Percentiles rank a stretch among this genome's conserved stretches.
Conservation (phyloP, 2,113 vertebrate genomes). For the Phalacrocorax aristotelis region DNA sequence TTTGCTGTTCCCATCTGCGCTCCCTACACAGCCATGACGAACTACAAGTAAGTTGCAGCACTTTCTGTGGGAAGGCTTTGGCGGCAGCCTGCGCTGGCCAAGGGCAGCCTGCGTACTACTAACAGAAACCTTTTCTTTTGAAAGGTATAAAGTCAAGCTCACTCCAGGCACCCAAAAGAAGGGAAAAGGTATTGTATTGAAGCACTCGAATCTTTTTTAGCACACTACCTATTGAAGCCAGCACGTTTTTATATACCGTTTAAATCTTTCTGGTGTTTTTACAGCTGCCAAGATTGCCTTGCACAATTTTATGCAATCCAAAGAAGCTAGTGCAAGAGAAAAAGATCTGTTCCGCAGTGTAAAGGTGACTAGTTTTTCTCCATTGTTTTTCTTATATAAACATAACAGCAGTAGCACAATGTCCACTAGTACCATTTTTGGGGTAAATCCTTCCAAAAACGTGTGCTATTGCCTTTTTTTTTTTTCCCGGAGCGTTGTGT, state of each 20-base stretch:
- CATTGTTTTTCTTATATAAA: rapidly evolving
- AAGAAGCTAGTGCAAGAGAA: conserved; percentile 84
- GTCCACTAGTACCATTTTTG: rapidly evolving
- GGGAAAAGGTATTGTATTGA: conserved; percentile 86
- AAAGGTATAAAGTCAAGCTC: conserved; percentile 93
- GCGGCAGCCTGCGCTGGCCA: rapidly evolving
- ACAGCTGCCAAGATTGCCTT: conserved; percentile 93
- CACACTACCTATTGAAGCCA: neutral
- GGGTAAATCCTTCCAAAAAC: neutral
- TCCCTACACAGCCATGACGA: conserved; percentile 89
- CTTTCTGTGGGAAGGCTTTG: neutral
- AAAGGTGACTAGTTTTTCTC: conserved; percentile 75
- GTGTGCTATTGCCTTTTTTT: neutral
- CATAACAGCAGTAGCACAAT: rapidly evolving
- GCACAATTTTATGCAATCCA: conserved; percentile 92
- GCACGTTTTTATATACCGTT: rapidly evolving
- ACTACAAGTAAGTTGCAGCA: conserved; percentile 83
- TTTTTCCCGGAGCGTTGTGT: neutral
- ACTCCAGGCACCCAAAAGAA: conserved; percentile 97
- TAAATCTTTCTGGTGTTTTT: neutral
- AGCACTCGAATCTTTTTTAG: rapidly evolving
- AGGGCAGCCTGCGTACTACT: rapidly evolving
- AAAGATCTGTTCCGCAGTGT: conserved; percentile 95
- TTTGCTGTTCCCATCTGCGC: conserved; percentile 93
- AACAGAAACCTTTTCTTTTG: neutral